These are phyloP conservation scores for Mastacembelus armatus DNA, from an alignment of 2,797 vertebrate species.

Conservation along the genomic window DNA sequence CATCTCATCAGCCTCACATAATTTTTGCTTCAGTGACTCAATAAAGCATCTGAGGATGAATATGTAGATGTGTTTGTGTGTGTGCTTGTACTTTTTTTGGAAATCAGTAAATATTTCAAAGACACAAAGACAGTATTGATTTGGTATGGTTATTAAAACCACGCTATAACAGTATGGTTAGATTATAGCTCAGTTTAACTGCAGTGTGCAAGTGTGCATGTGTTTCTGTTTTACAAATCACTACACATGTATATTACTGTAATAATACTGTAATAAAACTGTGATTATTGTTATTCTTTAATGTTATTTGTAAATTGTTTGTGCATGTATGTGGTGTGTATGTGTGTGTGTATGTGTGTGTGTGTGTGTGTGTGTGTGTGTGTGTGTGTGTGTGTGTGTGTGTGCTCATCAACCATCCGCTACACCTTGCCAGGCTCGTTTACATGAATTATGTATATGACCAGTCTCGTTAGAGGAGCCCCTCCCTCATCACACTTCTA, in stretches of 20 bases:
- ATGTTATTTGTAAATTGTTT: slow-evolving; percentile 25
- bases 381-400: slow-evolving; percentile 18
- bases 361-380: slow-evolving; percentile 26
- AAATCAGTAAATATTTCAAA: background rate
- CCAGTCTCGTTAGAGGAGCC: slow-evolving; percentile 74
- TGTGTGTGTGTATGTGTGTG: slow-evolving; percentile 26
- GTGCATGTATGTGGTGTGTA: too few relatives aligned
- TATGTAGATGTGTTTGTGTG: slow-evolving; percentile 18
- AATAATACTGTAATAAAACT: slow-evolving; percentile 14
- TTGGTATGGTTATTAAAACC: slow-evolving; percentile 15
- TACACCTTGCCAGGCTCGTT: slow-evolving; percentile 59
- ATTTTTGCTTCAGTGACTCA: slow-evolving; percentile 50
- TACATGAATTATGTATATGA: slow-evolving; percentile 84
- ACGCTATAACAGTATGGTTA: background rate
- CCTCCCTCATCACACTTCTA: slow-evolving; percentile 72
- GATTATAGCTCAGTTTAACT: background rate
- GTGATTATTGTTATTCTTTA: slow-evolving; percentile 17
- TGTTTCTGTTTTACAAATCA: slow-evolving; percentile 23
- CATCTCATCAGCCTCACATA: slow-evolving; percentile 38
- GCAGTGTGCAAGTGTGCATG: background rate
- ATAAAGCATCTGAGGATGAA: slow-evolving; percentile 30
- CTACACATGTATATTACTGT: slow-evolving; percentile 9
- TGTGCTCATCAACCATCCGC: slow-evolving; percentile 64
- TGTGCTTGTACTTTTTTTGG: slow-evolving; percentile 19
- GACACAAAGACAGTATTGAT: background rate